Conservation (phyloP, 2,888 invertebrate species). For the Tetropium fuscum region DNA sequence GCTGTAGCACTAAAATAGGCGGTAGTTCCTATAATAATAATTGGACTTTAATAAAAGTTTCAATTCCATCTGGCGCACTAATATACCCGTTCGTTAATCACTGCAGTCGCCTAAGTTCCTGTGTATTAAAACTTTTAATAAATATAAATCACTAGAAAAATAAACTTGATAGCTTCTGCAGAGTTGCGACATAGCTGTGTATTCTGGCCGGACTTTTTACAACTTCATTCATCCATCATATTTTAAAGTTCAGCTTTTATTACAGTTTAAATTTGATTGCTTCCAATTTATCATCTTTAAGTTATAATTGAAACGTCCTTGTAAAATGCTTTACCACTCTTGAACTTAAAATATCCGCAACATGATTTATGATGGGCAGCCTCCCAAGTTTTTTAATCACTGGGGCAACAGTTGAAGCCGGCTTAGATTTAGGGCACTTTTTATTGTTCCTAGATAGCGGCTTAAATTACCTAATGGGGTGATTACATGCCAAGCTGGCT, state of each 20-base stretch:
- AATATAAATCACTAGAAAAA: slow-evolving; percentile 46
- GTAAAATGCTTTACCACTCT: slow-evolving; percentile 50
- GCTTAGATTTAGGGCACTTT: slow-evolving; percentile 20
- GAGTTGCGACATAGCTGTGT: slow-evolving; percentile 34
- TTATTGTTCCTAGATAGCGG: slow-evolving; percentile 7
- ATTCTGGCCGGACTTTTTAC: slow-evolving; percentile 35
- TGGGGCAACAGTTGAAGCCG: slow-evolving; percentile 40
- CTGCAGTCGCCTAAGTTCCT: slow-evolving; percentile 17
- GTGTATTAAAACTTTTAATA: slow-evolving; percentile 43
- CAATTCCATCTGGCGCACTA: slow-evolving; percentile 32
- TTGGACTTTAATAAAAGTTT: slow-evolving; percentile 27
- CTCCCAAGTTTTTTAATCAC: slow-evolving; percentile 50
- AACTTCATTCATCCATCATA: slow-evolving; percentile 45
- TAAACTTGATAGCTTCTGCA: slow-evolving; percentile 39
- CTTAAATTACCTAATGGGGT: background rate
- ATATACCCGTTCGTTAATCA: slow-evolving; percentile 32
- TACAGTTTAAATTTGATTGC: slow-evolving; percentile 48
- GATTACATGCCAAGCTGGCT: background rate
- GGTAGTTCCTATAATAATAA: too few relatives aligned
- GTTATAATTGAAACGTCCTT: slow-evolving; percentile 51
- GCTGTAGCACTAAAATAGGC: too few relatives aligned
- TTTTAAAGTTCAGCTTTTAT: slow-evolving; percentile 44
- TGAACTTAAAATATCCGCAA: slow-evolving; percentile 48
- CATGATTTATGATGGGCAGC: slow-evolving; percentile 48
- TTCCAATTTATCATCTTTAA: slow-evolving; percentile 52